A percentile compares a stretch with the other conserved stretches of the same genome.
Evolutionary conservation across 2,797 vertebrate species (phyloP).

Genomic region (Sciurus carolinensis): DNA sequence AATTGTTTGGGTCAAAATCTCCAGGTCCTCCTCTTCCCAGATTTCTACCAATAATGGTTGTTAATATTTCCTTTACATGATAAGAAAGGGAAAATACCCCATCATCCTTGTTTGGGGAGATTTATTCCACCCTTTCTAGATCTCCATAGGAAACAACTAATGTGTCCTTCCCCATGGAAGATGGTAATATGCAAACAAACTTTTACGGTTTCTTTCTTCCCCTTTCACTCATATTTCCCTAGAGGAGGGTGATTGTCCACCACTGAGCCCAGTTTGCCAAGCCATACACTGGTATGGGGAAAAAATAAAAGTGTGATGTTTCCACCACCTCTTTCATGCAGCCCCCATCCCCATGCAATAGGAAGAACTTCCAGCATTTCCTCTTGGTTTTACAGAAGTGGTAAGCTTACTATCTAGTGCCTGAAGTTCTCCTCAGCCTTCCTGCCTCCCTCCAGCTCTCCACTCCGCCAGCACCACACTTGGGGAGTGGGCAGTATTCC

Average conservation of each 20-base stretch:
- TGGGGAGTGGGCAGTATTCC: not conserved
- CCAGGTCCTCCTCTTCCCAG: not conserved
- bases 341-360: not conserved
- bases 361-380: not conserved
- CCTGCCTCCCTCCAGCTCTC: not conserved
- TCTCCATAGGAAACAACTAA: not conserved
- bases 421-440: not conserved
- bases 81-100: not conserved
- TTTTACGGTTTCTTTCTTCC: not conserved
- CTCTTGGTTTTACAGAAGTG: not conserved
- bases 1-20: conserved; percentile 37
- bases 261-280: not conserved
- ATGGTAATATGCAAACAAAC: not conserved
- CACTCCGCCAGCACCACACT: not conserved
- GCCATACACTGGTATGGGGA: not conserved
- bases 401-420: not conserved
- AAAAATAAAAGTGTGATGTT: not conserved
- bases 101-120: not conserved
- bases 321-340: not conserved
- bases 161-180: not conserved
- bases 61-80: not conserved
- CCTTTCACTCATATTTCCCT: not conserved
- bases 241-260: not conserved
- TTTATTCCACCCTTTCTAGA: not conserved
- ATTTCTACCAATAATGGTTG: not conserved